phyloP scores from a whole-genome alignment of 2,113 vertebrate species.

The Diadophis punctatus region DNA sequence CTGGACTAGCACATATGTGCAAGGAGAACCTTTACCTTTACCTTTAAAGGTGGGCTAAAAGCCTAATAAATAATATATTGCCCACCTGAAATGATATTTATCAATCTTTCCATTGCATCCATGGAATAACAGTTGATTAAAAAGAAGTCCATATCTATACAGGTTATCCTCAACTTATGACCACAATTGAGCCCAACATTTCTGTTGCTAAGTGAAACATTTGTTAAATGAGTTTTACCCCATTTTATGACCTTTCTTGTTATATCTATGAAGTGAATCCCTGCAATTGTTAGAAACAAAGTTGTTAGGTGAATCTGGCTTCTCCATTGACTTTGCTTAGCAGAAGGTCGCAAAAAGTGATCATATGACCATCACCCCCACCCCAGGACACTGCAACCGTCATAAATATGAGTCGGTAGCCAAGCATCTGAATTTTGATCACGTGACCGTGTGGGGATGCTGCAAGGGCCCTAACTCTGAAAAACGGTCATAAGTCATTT shows the following conservation, averaged over 20 bases:
- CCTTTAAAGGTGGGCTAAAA: too few species aligned
- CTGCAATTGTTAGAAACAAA: background rate
- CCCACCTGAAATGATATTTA: background rate
- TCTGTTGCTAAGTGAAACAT: background rate
- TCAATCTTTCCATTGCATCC: background rate
- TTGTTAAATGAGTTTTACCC: background rate
- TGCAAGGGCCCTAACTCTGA: background rate
- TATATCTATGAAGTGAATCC: background rate
- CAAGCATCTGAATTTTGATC: background rate
- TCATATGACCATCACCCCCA: too few species aligned
- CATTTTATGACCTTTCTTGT: background rate
- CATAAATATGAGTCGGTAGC: too few species aligned
- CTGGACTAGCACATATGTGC: too few species aligned
- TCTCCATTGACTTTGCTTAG: background rate
- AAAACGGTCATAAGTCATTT: background rate
- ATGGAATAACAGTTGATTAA: background rate
- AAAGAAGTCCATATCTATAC: background rate
- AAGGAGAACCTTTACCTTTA: too few species aligned
- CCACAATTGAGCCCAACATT: background rate
- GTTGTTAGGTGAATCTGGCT: too few species aligned
- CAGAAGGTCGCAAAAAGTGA: background rate
- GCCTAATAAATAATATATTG: background rate
- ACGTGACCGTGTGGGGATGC: background rate
- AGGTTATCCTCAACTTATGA: background rate
- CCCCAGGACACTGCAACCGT: too few species aligned